Evolutionary conservation across 2,888 invertebrate genomes (phyloP), one percentile per base, ranked within the genome.

Genomic region (Plagodis pulveraria): DNA sequence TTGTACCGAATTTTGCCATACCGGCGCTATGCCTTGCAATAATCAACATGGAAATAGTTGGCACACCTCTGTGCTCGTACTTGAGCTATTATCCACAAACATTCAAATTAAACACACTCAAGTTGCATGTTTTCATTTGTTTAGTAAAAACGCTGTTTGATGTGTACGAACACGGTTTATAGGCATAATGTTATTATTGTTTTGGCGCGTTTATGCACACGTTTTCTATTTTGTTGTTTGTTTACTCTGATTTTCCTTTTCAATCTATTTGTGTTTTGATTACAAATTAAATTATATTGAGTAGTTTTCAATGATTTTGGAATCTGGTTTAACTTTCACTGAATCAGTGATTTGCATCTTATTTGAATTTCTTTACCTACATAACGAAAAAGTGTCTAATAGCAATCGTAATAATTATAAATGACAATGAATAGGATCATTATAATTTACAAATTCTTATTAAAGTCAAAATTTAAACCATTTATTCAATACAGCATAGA

Each of bases 61-160:
- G 57, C 63, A 58, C 65, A 65, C 66, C 61, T 61, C 52, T 56
- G 64, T 69, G 51, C 58, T 53, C 64, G 42, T 51, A 73, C 72
- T 74, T 62, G 59, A 56, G 53, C 57, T 62, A 70, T 74, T 76
- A 78, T 76, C 71, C 65, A 72, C 73, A 76, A 78, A 78, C 68
- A 78, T 72, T 52, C 44, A 67, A 72, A 68, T 65, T 67, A 70
- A 72, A 74, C 63, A 69, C 22, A 71, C 66, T 63, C 65, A 53
- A 62, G 52, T 56, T 67, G 62, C 55, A 70, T 70, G 62, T 63
- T 63, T 58, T 53, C 62, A 67, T 67, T 67, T 69, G 64, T 53
- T 65, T 48, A 64, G 65, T 66, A 69, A 67, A 65, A 69, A 63
- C 64, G 55, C 56, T 64, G 58, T 65, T 65, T 65, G 38, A 52